These are phyloP conservation scores for Paraescarpia echinospica DNA, from an alignment of 1,140 invertebrate genomes.

Conservation along the genomic window DNA sequence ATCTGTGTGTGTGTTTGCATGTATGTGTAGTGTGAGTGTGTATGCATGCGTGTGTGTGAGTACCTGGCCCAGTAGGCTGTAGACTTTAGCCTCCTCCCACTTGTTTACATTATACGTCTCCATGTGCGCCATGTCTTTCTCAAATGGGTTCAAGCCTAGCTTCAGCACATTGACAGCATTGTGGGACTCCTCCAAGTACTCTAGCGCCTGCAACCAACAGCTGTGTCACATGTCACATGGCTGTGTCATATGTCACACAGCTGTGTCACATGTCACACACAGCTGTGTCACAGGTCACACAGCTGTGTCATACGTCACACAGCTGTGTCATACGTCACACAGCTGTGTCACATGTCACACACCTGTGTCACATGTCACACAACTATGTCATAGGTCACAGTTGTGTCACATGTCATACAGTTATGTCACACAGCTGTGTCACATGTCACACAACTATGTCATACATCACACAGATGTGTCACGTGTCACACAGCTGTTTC, in stretches of 20 bases:
- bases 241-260: neutral
- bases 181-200: neutral
- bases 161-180: neutral
- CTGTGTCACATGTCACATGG: neutral
- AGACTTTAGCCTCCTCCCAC: slow-evolving; percentile 11
- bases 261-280: neutral
- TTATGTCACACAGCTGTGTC: neutral
- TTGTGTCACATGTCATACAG: too few relatives aligned
- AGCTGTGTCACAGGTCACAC: neutral
- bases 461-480: neutral
- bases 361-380: neutral
- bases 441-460: neutral
- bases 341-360: neutral
- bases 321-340: neutral
- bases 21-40: neutral
- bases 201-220: slow-evolving; percentile 9
- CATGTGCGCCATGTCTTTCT: neutral
- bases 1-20: neutral
- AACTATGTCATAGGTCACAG: neutral
- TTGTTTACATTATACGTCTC: neutral
- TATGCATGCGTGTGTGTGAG: neutral
- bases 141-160: slow-evolving; percentile 17
- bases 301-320: neutral
- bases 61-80: slow-evolving; percentile 10
- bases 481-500: neutral